Base-by-base conservation (phyloP, 2,113 vertebrate species). In the Gorsachius goisagi region DNA sequence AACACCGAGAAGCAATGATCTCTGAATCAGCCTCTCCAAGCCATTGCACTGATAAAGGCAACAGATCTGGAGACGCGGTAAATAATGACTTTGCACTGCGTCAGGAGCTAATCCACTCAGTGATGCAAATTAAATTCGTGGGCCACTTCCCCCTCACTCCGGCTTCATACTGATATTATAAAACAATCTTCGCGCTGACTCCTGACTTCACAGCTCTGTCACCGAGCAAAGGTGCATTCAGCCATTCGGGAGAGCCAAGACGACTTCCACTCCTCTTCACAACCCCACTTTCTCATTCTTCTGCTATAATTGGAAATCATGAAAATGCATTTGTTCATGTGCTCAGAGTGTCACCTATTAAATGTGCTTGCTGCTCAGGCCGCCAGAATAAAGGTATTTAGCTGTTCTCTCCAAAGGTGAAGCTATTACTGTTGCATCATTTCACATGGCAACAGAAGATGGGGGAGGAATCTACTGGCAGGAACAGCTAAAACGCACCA, bases 71-170 rank as follows among this genome's bases (percentile, higher is more conserved):
- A 93, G 93, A 52, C 84, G 18, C 6, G 6, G 92, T 88, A 93
- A 97, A 95, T 88, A 93, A 93, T 96, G 97, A 96, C 86, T 93
- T 94, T 89, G 92, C 92, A 79, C 86, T 95, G 95, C 95, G 92
- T 93, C 95, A 95, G 94, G 89, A 96, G 88, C 96, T 95, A 81
- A 96, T 89, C 93, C 95, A 93, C 95, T 95, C 95, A 58, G 94
- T 91, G 95, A 95, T 95, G 95, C 93, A 93, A 95, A 94, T 95
- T 58, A 27, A 79, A 88, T 49, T 72, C 91, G 87, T 89, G 95
- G 96, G 95, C 96, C 86, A 69, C 97, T 87, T 93, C 93, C 97
- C 95, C 93, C 96, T 97, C 96, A 89, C 96, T 94, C 85, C 76
- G 27, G 94, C 92, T 93, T 64, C 92, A 71, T 5, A 8, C 68